Evolutionary conservation across 2,113 vertebrate genomes (phyloP).

Genomic region (Clinocottus analis): DNA sequence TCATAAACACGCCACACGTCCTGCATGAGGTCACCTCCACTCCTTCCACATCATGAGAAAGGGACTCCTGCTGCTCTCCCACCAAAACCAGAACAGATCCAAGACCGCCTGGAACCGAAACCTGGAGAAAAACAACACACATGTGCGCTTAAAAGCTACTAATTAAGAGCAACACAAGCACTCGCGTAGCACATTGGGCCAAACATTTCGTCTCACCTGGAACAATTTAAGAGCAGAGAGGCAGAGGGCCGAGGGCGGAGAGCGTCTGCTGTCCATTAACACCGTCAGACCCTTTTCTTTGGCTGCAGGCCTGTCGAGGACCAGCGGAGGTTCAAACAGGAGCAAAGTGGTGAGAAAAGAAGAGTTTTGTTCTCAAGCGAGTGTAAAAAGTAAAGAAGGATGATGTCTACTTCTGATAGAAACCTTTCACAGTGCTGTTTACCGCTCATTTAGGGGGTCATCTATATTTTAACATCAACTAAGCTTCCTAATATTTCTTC

Average conservation of each 20-base stretch:
- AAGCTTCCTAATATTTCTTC: not conserved
- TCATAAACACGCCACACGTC: slow-evolving; percentile 4
- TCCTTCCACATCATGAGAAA: slow-evolving; percentile 60
- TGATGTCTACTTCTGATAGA: not conserved
- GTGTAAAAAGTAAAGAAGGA: not conserved
- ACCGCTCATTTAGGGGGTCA: not conserved
- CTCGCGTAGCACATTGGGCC: slow-evolving; percentile 35
- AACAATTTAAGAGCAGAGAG: slow-evolving; percentile 79
- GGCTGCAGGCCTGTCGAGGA: slow-evolving; percentile 81
- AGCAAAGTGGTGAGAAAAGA: not conserved
- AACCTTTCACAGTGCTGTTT: no score
- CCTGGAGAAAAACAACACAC: slow-evolving; percentile 44
- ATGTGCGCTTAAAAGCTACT: slow-evolving; percentile 17
- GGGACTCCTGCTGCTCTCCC: slow-evolving; percentile 75
- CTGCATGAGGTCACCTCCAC: slow-evolving; percentile 74
- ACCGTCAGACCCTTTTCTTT: slow-evolving; percentile 85
- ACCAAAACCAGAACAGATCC: slow-evolving; percentile 81
- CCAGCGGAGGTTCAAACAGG: slow-evolving; percentile 19
- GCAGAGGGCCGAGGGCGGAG: slow-evolving; percentile 73
- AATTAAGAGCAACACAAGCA: slow-evolving; percentile 34
- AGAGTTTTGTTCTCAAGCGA: not conserved
- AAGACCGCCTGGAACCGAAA: slow-evolving; percentile 72
- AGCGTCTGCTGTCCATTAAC: slow-evolving; percentile 85
- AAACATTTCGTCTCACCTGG: slow-evolving; percentile 75
- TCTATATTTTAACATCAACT: not conserved